Percentiles rank a stretch among this genome's conserved stretches.
These are phyloP conservation scores for Morbakka virulenta DNA, from an alignment of 30 jellyfish, hydroid and myxozoan genomes.

Conservation along the genomic window DNA sequence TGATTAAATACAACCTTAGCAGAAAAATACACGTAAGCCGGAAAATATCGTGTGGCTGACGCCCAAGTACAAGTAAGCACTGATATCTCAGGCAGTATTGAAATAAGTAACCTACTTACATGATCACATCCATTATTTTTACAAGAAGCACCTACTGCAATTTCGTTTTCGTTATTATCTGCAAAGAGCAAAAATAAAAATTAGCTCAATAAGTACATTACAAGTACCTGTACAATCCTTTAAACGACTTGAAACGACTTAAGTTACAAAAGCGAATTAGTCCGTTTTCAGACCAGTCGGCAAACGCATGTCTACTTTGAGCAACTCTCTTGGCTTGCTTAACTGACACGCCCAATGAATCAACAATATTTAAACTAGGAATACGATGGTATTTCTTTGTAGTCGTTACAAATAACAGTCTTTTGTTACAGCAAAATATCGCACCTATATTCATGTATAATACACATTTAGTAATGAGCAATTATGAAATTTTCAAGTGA, in stretches of 20 bases:
- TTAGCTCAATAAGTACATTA: no score
- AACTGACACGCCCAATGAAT: conserved; percentile 7
- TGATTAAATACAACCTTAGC: no score
- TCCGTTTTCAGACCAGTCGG: no score
- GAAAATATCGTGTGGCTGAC: no score
- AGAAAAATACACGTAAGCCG: no score
- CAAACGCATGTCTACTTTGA: conserved; percentile 4
- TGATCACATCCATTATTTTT: conserved; percentile 64
- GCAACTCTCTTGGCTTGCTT: background rate
- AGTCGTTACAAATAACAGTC: conserved; percentile 19
- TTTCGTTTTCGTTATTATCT: conserved; percentile 63
- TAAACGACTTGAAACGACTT: no score
- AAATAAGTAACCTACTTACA: conserved; percentile 22
- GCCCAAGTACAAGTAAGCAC: no score
- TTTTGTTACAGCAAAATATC: background rate
- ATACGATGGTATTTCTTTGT: conserved; percentile 11
- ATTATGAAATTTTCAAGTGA: background rate
- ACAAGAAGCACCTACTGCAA: conserved; percentile 84
- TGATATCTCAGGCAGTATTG: no score
- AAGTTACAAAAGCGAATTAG: no score
- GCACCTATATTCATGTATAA: background rate
- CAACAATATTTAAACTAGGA: conserved; percentile 30
- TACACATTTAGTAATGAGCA: no score
- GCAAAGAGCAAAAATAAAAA: background rate
- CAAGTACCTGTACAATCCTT: no score